phyloP scores from a whole-genome alignment of 2,113 vertebrate species.

The Hydrolagus affinis region DNA sequence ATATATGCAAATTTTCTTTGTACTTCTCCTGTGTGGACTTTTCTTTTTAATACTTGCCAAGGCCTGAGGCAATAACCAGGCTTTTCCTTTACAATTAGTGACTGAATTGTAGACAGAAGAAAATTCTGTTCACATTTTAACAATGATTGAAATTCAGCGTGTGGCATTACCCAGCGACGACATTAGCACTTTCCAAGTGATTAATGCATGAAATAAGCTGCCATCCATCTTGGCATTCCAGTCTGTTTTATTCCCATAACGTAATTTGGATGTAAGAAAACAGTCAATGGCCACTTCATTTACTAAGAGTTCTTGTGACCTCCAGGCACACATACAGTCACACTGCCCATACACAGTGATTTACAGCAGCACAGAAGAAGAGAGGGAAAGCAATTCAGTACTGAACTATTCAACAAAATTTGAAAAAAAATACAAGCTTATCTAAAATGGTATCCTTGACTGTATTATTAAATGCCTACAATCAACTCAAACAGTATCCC shows the following conservation, averaged over 20 bases:
- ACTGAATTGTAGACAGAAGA: slow-evolving; percentile 6
- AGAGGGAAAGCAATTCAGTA: neutral
- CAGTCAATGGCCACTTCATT: neutral
- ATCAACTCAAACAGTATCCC: neutral
- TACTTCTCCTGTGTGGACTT: neutral
- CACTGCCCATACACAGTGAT: neutral
- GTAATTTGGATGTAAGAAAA: neutral
- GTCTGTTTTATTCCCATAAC: slow-evolving; percentile 15
- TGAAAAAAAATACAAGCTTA: neutral
- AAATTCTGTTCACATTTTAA: slow-evolving; percentile 26
- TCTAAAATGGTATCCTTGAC: neutral
- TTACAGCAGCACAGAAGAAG: neutral
- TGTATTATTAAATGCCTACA: neutral
- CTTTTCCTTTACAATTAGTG: slow-evolving; percentile 22
- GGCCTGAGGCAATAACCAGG: slow-evolving; percentile 31
- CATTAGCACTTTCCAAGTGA: slow-evolving; percentile 20
- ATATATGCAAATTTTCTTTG: slow-evolving; percentile 19
- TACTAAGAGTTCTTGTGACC: neutral
- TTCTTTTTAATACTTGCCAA: slow-evolving; percentile 18
- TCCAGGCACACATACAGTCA: too few species aligned
- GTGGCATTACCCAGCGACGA: neutral
- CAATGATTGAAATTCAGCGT: slow-evolving; percentile 3
- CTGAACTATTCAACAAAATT: neutral
- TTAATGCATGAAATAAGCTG: slow-evolving; percentile 15
- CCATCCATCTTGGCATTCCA: slow-evolving; percentile 15